Conservation (phyloP, 2,888 invertebrate genomes). For the Zygothrica quintamaculata region DNA sequence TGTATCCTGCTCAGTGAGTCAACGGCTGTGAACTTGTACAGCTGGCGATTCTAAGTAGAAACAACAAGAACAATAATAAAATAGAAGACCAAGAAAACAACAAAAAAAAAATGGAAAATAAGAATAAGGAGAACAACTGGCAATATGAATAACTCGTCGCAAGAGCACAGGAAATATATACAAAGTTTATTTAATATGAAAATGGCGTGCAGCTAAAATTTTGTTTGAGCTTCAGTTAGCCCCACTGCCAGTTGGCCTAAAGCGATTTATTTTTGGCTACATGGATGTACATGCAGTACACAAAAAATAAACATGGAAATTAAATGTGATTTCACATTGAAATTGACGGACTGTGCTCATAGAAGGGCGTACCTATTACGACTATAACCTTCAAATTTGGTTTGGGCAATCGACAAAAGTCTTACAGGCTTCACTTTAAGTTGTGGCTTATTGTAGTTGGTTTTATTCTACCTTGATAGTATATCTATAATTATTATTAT, state of each 20-base stretch:
- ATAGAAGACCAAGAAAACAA: conserved; percentile 7
- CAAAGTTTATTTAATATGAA: conserved; percentile 78
- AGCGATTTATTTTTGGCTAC: conserved; percentile 60
- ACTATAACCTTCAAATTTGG: conserved; percentile 4
- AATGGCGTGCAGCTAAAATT: conserved; percentile 72
- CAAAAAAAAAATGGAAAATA: conserved; percentile 4
- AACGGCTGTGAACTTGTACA: conserved; percentile 63
- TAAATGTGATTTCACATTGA: conserved; percentile 48
- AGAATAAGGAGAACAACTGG: conserved; percentile 17
- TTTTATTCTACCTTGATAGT: no score
- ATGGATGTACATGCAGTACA: conserved; percentile 30
- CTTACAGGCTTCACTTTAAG: background rate
- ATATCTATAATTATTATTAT: no score
- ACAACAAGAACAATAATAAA: conserved; percentile 45
- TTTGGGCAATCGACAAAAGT: background rate
- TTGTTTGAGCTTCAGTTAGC: conserved; percentile 70
- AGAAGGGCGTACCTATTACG: conserved; percentile 4
- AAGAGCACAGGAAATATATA: conserved; percentile 66
- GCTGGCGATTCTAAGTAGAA: conserved; percentile 67
- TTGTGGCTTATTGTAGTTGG: no score
- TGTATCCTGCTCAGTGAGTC: conserved; percentile 16
- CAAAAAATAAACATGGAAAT: conserved; percentile 62
- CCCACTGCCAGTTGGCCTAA: conserved; percentile 48
- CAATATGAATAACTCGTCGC: conserved; percentile 37
- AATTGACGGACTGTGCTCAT: conserved; percentile 63